These are phyloP conservation scores for Panthera leo DNA, from an alignment of 2,113 vertebrate genomes.

Conservation along the genomic window DNA sequence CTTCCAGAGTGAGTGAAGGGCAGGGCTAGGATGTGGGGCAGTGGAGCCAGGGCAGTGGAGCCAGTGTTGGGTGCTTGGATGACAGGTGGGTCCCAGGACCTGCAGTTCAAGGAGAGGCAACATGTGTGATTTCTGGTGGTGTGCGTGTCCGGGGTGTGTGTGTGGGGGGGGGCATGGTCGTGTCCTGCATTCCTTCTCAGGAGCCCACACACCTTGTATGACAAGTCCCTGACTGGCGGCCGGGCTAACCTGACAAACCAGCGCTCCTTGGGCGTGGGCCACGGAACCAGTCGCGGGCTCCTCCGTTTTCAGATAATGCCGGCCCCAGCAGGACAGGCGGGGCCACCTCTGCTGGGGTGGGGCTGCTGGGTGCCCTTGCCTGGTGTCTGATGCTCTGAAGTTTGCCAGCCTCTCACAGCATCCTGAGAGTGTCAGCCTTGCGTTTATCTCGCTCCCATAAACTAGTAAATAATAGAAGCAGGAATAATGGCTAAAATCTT, in stretches of 20 bases:
- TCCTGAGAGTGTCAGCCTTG: background rate
- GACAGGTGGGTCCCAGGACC: background rate
- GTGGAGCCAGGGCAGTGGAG: background rate
- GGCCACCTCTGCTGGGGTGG: background rate
- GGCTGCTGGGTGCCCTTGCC: background rate
- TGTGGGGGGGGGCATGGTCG: background rate
- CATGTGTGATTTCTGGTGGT: background rate
- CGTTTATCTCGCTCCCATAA: background rate
- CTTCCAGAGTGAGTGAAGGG: background rate
- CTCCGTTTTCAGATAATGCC: background rate
- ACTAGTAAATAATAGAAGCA: background rate
- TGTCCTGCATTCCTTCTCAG: background rate
- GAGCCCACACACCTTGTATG: slow-evolving; percentile 41
- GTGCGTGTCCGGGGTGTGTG: too few relatives aligned
- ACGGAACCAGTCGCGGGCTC: background rate
- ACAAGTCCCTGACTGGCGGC: background rate
- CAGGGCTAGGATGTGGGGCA: background rate
- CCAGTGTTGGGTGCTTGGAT: background rate
- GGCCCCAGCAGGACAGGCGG: background rate
- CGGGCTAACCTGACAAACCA: slow-evolving; percentile 70
- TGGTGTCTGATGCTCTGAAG: background rate
- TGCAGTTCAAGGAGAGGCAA: background rate
- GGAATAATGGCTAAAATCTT: background rate
- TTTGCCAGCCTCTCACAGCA: background rate
- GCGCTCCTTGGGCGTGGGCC: slow-evolving; percentile 28